Evolutionary conservation across 2,888 invertebrate genomes (phyloP).

Genomic region (Agrotis puta): DNA sequence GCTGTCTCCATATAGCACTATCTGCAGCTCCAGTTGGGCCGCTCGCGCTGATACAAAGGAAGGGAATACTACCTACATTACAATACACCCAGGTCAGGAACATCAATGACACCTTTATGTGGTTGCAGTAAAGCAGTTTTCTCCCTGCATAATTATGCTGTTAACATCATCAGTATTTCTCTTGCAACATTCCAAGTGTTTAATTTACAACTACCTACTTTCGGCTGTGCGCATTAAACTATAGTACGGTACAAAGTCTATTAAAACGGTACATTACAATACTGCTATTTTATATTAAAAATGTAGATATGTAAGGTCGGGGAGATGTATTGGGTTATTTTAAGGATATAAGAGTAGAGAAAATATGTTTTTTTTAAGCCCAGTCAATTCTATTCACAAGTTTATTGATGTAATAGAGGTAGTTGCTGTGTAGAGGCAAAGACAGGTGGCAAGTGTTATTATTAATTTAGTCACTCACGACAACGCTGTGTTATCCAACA

Average conservation of each 20-base stretch:
- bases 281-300: conserved; percentile 36
- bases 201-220: conserved; percentile 12
- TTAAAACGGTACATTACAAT: conserved; percentile 29
- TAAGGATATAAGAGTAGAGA: conserved; percentile 12
- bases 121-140: neutral
- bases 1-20: too few species aligned
- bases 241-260: conserved; percentile 32
- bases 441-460: too few species aligned
- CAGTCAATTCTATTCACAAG: conserved; percentile 9
- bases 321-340: conserved; percentile 24
- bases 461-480: too few species aligned
- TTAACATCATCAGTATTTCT: conserved; percentile 4
- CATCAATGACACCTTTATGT: neutral
- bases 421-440: neutral
- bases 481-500: too few species aligned
- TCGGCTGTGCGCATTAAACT: conserved; percentile 58
- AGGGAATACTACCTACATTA: too few species aligned
- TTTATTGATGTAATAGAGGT: neutral
- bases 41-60: too few species aligned
- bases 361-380: neutral
- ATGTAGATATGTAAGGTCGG: conserved; percentile 46
- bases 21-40: too few species aligned
- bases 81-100: too few species aligned
- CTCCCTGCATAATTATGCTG: neutral
- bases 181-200: conserved; percentile 23